Evolutionary conservation across 2,797 vertebrate genomes (phyloP).

Genomic region (Cetoscarus ocellatus): DNA sequence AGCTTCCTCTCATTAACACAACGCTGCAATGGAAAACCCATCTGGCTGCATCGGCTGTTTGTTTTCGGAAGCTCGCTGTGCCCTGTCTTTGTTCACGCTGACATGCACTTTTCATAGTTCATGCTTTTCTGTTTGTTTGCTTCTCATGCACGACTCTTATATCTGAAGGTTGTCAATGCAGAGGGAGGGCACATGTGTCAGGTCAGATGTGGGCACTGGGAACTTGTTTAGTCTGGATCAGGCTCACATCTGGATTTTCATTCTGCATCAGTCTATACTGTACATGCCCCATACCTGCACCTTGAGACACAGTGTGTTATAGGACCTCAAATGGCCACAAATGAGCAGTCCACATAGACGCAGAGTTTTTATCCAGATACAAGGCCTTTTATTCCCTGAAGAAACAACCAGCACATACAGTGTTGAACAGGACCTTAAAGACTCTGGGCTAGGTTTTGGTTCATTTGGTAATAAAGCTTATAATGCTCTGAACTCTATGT

Average conservation of each 20-base stretch:
- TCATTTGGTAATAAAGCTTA: too few relatives aligned
- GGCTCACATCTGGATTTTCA: conserved; percentile 2
- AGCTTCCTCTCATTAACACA: conserved; percentile 84
- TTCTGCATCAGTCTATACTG: not conserved
- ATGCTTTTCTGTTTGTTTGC: conserved; percentile 66
- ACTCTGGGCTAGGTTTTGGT: too few relatives aligned
- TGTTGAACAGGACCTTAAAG: too few relatives aligned
- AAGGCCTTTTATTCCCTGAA: too few relatives aligned
- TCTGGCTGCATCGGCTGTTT: conserved; percentile 80
- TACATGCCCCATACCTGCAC: conserved; percentile 10
- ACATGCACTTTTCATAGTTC: conserved; percentile 72
- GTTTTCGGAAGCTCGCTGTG: conserved; percentile 81
- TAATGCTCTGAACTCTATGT: too few relatives aligned
- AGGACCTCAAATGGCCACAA: not conserved
- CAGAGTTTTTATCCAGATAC: too few relatives aligned
- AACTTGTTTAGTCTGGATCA: conserved; percentile 56
- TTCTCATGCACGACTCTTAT: conserved; percentile 40
- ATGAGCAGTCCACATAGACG: too few relatives aligned
- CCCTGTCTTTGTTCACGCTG: conserved; percentile 81
- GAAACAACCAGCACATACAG: too few relatives aligned
- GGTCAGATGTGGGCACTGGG: conserved; percentile 26
- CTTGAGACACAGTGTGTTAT: not conserved
- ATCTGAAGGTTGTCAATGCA: conserved; percentile 29
- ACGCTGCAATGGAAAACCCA: conserved; percentile 83
- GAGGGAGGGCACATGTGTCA: conserved; percentile 21